Percentiles rank a stretch among this genome's conserved stretches.
These are phyloP conservation scores for Sarcophaga variegata DNA, from an alignment of 2,888 invertebrate genomes.

Conservation along the genomic window DNA sequence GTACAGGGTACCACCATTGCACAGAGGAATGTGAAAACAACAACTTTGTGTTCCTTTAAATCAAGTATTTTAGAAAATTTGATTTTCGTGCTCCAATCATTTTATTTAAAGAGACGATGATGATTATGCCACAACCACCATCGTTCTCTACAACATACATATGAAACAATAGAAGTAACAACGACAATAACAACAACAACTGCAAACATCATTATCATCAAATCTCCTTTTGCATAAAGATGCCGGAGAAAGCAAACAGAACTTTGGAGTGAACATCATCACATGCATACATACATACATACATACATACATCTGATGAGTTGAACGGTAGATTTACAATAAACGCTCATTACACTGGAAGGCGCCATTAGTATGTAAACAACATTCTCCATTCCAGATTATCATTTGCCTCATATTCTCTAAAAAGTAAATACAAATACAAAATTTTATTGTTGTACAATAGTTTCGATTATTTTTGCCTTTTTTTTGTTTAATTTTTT, in stretches of 20 bases:
- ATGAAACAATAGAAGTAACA: not conserved
- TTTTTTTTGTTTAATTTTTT: not conserved
- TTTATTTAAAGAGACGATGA: slow-evolving; percentile 59
- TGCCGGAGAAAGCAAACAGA: slow-evolving; percentile 42
- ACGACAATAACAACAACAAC: slow-evolving; percentile 29
- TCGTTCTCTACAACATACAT: not conserved
- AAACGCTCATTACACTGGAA: not conserved
- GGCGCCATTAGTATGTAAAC: slow-evolving; percentile 57
- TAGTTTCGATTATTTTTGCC: not conserved
- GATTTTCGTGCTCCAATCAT: slow-evolving; percentile 79
- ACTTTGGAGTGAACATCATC: slow-evolving; percentile 12
- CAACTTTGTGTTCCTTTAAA: slow-evolving; percentile 46
- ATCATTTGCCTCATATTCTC: slow-evolving; percentile 27
- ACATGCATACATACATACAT: not conserved
- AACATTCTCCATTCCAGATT: slow-evolving; percentile 50
- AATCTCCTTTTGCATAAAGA: slow-evolving; percentile 38
- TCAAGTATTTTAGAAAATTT: slow-evolving; percentile 73
- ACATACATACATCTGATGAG: slow-evolving; percentile 14
- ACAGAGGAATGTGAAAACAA: not conserved
- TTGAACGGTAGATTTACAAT: not conserved
- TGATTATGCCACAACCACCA: slow-evolving; percentile 31
- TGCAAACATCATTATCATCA: not conserved
- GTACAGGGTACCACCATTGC: slow-evolving; percentile 6
- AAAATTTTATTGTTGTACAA: not conserved
- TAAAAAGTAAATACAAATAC: not conserved